These are phyloP conservation scores for Drosophila guanche DNA, from an alignment of 1,140 invertebrate species.

Conservation along the genomic window DNA sequence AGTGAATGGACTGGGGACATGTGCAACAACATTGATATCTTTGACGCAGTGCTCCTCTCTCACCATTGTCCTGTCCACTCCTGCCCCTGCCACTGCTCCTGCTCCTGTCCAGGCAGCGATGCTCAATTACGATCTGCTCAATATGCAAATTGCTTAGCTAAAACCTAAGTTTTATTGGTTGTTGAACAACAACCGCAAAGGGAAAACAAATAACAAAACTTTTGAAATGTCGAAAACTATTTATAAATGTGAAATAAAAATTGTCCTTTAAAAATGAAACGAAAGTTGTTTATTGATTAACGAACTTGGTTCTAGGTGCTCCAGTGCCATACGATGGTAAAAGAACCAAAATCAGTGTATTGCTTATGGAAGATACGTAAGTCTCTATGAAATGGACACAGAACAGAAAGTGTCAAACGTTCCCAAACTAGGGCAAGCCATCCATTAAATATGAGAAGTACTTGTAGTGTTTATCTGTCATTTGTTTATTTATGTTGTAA, in stretches of 20 bases:
- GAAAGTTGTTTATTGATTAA: no score
- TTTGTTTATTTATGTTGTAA: no score
- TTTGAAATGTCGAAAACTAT: constrained; percentile 66
- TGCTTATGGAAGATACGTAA: no score
- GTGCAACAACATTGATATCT: neutral
- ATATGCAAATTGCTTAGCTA: constrained; percentile 46
- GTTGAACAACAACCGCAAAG: constrained; percentile 43
- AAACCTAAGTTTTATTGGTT: constrained; percentile 68
- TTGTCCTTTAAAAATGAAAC: constrained; percentile 40
- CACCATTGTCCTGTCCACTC: neutral
- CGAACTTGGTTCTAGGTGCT: no score
- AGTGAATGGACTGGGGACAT: neutral
- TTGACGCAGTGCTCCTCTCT: constrained; percentile 6
- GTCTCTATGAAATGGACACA: no score
- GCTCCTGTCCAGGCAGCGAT: no score
- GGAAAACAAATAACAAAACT: constrained; percentile 40
- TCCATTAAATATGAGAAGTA: no score
- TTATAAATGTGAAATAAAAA: constrained; percentile 79
- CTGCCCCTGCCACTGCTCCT: neutral
- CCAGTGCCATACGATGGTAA: no score
- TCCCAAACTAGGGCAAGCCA: no score
- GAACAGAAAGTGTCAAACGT: no score
- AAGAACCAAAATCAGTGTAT: no score
- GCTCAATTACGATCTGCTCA: constrained; percentile 32
- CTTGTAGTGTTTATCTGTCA: no score